Percentiles rank a stretch among this genome's conserved stretches.
These are phyloP conservation scores for Cardiocondyla obscurior DNA, from an alignment of 1,140 invertebrate genomes.

Conservation along the genomic window DNA sequence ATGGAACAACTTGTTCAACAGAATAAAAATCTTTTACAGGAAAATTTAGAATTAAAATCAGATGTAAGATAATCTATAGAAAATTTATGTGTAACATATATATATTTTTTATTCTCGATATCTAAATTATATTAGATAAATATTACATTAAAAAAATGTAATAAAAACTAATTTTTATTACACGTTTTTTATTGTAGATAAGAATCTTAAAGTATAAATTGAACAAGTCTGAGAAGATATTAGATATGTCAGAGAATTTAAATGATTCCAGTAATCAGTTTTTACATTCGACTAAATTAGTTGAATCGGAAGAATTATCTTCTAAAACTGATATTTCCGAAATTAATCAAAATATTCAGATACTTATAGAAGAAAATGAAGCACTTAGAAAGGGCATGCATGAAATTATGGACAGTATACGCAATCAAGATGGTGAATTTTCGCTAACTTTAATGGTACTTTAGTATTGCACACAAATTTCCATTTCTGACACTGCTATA, in stretches of 20 bases:
- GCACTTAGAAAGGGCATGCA: constrained; percentile 88
- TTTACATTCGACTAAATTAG: constrained; percentile 67
- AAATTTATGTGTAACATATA: not conserved
- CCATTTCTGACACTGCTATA: constrained; percentile 14
- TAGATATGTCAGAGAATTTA: constrained; percentile 32
- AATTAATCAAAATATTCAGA: constrained; percentile 83
- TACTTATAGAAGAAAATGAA: constrained; percentile 89
- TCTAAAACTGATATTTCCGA: constrained; percentile 62
- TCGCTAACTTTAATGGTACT: constrained; percentile 71
- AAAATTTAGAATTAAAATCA: constrained; percentile 84
- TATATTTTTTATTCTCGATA: not conserved
- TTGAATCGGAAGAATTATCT: constrained; percentile 56
- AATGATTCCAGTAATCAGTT: constrained; percentile 55
- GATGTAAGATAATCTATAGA: constrained; percentile 75
- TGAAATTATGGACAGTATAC: constrained; percentile 87
- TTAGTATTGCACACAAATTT: constrained; percentile 64
- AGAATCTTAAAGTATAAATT: constrained; percentile 72
- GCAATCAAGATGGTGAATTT: constrained; percentile 85
- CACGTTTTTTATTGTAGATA: constrained; percentile 63
- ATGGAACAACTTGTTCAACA: constrained; percentile 84
- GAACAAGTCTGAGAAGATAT: constrained; percentile 57
- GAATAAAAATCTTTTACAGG: constrained; percentile 82
- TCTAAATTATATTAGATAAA: not conserved
- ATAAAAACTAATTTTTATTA: not conserved
- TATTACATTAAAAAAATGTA: no score